Evolutionary conservation across 2,797 vertebrate genomes (phyloP), one percentile per base, ranked within the genome.

Genomic region (Cyclopterus lumpus): DNA sequence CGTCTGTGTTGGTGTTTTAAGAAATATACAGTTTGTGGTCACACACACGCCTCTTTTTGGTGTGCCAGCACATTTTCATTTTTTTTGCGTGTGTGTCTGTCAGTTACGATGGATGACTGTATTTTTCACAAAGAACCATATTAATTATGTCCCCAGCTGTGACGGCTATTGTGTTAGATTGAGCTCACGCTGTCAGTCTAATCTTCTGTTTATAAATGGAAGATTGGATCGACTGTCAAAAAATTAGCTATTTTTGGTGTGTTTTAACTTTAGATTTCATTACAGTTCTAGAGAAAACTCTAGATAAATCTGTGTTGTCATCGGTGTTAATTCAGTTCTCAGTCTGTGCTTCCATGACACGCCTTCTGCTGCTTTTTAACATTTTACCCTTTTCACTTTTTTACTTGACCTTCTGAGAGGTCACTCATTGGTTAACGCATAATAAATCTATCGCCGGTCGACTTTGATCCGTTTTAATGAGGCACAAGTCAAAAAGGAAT

Each of bases 51-150:
- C 34, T 44, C 44, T 28, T 59, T 30, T 30, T 72, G 38, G 30
- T 48, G n/a, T 14, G 15, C 14, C 20, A 9, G 46, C 26, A 53
- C 8, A 28, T 48, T 66, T 75, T 73, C 8, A 26, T 0, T 63
- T 64, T 30, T 40, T 26, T 38, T n/a, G 20, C 28, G 57, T 32
- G 61, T 61, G n/a, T 75, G 64, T 76, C 48, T 75, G 82, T 82
- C 74, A 59, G 20, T 75, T 46, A 80, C 85, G 80, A 87, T 82
- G 40, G 86, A 84, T 70, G 80, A 26, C 59, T 71, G 67, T 80
- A 36, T 87, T 86, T 74, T 75, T 79, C 81, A 74, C 73, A 54
- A 53, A 75, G 67, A 49, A 5, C 16, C 8, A 9, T 63, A 83
- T 86, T 74, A 75, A 84, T 68, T 81, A 53, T 55, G 32, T 24